Evolutionary conservation across 1,140 invertebrate genomes (phyloP).

Genomic region (Drosophila subpulchrella): DNA sequence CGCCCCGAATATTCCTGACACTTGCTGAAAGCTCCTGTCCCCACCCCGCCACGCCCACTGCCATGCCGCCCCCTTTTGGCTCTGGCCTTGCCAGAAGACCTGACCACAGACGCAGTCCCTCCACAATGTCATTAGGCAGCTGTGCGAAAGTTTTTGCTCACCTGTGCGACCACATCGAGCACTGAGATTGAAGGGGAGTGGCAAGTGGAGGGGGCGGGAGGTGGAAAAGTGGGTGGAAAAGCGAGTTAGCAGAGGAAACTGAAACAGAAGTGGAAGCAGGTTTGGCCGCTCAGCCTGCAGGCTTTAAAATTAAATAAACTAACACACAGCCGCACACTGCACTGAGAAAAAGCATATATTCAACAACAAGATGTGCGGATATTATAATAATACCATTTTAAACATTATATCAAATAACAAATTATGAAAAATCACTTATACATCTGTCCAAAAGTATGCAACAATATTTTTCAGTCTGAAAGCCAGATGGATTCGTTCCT

Average conservation of each 20-base stretch:
- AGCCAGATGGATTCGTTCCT: no score
- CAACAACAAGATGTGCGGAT: no score
- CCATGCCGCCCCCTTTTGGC: neutral
- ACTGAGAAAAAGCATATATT: neutral
- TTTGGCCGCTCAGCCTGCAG: constrained; percentile 37
- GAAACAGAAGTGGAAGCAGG: constrained; percentile 26
- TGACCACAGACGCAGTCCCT: constrained; percentile 40
- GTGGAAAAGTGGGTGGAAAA: no score
- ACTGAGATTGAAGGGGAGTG: constrained; percentile 6
- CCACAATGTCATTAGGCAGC: constrained; percentile 60
- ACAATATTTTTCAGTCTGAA: no score
- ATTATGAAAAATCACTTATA: neutral
- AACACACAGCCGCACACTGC: constrained; percentile 25
- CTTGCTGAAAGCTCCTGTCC: constrained; percentile 31
- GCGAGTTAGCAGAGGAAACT: constrained; percentile 16
- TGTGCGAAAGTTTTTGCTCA: constrained; percentile 53
- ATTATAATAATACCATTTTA: no score
- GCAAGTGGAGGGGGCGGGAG: neutral
- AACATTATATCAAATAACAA: neutral
- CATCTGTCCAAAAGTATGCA: neutral
- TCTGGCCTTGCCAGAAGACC: constrained; percentile 15
- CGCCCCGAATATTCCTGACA: constrained; percentile 21
- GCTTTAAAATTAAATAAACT: constrained; percentile 76
- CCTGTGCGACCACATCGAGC: constrained; percentile 40
- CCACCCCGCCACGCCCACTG: neutral